These are phyloP conservation scores for Diorhabda sublineata DNA, from an alignment of 1,140 invertebrate genomes.

Conservation along the genomic window DNA sequence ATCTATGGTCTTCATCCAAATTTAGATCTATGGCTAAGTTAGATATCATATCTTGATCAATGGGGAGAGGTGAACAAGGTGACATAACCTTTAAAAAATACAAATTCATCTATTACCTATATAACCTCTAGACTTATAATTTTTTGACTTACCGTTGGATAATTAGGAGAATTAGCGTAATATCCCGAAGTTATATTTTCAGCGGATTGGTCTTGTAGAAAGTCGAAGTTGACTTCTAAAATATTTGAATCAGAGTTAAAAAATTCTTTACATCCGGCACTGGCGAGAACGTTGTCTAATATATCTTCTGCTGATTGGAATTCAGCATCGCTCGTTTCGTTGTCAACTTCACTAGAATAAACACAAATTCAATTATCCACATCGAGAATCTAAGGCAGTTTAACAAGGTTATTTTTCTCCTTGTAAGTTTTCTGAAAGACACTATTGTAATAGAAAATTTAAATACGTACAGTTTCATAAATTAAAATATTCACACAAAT, in stretches of 20 bases:
- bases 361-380: background rate
- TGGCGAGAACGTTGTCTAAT: conserved; percentile 44
- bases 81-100: conserved; percentile 26
- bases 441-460: no score
- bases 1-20: conserved; percentile 40
- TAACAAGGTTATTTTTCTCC: no score
- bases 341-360: conserved; percentile 20
- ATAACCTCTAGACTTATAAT: background rate
- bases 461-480: no score
- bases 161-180: conserved; percentile 23
- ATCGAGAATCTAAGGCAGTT: no score
- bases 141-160: conserved; percentile 25
- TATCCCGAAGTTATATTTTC: conserved; percentile 23
- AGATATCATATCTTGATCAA: conserved; percentile 43
- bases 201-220: conserved; percentile 25
- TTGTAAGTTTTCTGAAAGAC: no score
- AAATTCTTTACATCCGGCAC: conserved; percentile 44
- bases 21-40: conserved; percentile 46
- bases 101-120: background rate
- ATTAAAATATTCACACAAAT: no score
- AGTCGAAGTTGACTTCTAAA: conserved; percentile 42
- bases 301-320: conserved; percentile 49
- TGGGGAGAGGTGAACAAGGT: conserved; percentile 29
- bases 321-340: conserved; percentile 38
- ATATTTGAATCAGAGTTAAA: conserved; percentile 40